These are phyloP conservation scores for Eupsittula cactorum DNA, from an alignment of 2,113 vertebrate species.

Conservation along the genomic window DNA sequence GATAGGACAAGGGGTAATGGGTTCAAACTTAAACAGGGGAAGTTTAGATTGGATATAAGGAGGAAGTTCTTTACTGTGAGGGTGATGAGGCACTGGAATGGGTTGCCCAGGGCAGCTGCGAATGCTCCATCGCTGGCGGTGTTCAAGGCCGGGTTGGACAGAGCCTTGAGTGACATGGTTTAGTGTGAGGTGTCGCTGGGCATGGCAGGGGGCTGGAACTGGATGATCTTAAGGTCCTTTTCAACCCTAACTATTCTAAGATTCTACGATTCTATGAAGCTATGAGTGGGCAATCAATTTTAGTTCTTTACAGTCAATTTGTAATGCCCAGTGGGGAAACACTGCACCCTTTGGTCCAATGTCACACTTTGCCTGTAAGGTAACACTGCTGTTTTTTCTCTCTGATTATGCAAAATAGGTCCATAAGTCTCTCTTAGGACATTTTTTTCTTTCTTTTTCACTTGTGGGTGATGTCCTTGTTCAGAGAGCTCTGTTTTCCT, in stretches of 20 bases:
- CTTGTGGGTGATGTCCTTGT: not conserved
- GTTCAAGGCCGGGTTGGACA: too few species aligned
- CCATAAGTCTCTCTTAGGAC: not conserved
- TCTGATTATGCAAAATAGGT: not conserved
- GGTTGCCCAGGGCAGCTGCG: too few species aligned
- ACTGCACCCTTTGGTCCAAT: not conserved
- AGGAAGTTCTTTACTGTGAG: rapidly evolving
- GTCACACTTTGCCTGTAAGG: not conserved
- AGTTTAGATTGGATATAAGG: too few species aligned
- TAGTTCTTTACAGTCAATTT: not conserved
- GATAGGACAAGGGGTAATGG: rapidly evolving
- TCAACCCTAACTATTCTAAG: too few species aligned
- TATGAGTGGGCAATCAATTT: not conserved
- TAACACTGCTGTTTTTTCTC: not conserved
- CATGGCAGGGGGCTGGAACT: too few species aligned
- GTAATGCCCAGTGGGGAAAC: not conserved
- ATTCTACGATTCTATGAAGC: not conserved
- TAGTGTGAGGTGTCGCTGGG: too few species aligned
- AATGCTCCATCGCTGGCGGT: too few species aligned
- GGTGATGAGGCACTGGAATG: too few species aligned
- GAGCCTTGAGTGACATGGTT: too few species aligned
- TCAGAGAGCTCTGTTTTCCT: not conserved
- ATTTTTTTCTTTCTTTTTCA: not conserved
- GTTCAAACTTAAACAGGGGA: too few species aligned
- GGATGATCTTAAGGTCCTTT: too few species aligned